Percentiles rank a stretch among this genome's conserved stretches.
Conservation (phyloP, 2,797 vertebrate genomes). For the Notamacropus eugenii region DNA sequence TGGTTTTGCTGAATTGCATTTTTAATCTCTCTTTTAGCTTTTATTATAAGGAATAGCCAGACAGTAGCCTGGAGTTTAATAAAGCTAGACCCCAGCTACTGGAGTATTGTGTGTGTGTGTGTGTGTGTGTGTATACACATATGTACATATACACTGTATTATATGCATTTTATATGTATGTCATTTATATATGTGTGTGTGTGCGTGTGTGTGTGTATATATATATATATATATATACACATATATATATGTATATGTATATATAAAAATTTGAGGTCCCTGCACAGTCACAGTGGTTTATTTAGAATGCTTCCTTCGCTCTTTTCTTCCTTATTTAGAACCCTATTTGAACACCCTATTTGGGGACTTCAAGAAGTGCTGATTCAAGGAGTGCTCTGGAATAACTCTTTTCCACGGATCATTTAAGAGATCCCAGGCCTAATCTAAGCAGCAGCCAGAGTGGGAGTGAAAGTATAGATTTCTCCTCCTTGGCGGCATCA, state of each 20-base stretch:
- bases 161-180: too few relatives aligned
- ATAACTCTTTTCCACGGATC: not conserved
- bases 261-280: not conserved
- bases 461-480: not conserved
- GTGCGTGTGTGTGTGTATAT: not conserved
- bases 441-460: not conserved
- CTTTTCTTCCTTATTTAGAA: not conserved
- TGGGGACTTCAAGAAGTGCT: conserved; percentile 2
- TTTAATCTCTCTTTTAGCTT: not conserved
- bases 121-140: too few relatives aligned
- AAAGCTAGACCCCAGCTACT: not conserved
- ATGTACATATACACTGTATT: too few relatives aligned
- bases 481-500: not conserved
- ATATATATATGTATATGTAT: not conserved
- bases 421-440: not conserved
- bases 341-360: not conserved
- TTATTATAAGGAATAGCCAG: not conserved
- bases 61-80: not conserved
- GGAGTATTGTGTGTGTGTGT: not conserved
- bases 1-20: not conserved
- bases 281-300: not conserved
- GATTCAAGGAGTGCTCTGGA: not conserved
- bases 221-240: not conserved
- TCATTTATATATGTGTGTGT: not conserved
- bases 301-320: not conserved